Evolutionary conservation across 1,140 invertebrate genomes (phyloP).

Genomic region (Hestina assimilis): DNA sequence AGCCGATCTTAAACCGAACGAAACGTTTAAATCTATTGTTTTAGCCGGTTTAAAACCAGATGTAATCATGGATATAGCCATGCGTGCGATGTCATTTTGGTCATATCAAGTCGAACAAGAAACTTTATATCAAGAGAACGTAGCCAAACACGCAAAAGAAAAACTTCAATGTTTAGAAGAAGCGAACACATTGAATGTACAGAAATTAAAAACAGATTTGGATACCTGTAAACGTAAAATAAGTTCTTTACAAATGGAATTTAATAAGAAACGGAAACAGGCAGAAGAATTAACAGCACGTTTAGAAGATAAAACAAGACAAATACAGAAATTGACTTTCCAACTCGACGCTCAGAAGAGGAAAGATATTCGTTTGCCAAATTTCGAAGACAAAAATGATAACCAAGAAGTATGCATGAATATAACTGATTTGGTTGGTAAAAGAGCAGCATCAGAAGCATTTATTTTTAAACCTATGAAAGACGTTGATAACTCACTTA

Average conservation of each 20-base stretch:
- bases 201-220: conserved; percentile 72
- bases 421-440: conserved; percentile 62
- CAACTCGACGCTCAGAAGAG: conserved; percentile 66
- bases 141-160: conserved; percentile 69
- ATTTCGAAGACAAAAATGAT: conserved; percentile 43
- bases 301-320: conserved; percentile 68
- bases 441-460: conserved; percentile 50
- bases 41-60: conserved; percentile 76
- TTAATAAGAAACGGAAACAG: conserved; percentile 66
- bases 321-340: conserved; percentile 71
- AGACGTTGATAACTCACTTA: conserved; percentile 47
- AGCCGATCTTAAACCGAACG: conserved; percentile 73
- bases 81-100: conserved; percentile 78
- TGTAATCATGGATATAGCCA: conserved; percentile 75
- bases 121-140: conserved; percentile 68
- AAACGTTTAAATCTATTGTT: conserved; percentile 77
- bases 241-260: conserved; percentile 61
- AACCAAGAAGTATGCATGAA: conserved; percentile 58
- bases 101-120: conserved; percentile 77
- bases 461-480: conserved; percentile 66
- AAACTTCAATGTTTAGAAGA: conserved; percentile 70
- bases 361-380: conserved; percentile 58
- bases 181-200: conserved; percentile 61
- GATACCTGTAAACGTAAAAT: conserved; percentile 71
- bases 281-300: conserved; percentile 63